Base-by-base conservation (phyloP, 2,888 invertebrate genomes). In the Nipponacmea schrenckii region DNA sequence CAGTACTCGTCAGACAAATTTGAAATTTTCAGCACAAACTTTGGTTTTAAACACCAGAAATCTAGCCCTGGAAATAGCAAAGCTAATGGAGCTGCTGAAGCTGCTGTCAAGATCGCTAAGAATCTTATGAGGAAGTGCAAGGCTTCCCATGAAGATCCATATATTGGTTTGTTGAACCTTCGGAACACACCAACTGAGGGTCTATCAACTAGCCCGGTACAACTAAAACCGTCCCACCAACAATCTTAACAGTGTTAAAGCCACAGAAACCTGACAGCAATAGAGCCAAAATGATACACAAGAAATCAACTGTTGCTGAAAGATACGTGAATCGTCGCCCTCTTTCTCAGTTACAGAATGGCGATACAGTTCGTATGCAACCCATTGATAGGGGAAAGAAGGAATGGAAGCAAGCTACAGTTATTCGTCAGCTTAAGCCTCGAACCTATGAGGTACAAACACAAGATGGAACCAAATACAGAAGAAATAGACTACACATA, bases 1-100 rank as follows among this genome's bases (percentile, higher is more conserved):
- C 73, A 73, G 44, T 69, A 63, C 67, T 69, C 2, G 26, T 72
- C 70, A 24, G 50, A 66, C 12, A 45, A 69, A 0, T 74, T 72
- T 24, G 56, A 8, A 20, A n/a, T 20, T 3, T 73, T 73, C 64
- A 31, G 24, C 15, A 44, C n/a, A n/a, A 50, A 12, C 7, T 70
- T 48, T 27, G 67, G 63, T 7, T 68, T 74, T 31, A 17, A 45
- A 1, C 70, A 73, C 20, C 7, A 26, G 2, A 70, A 27, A 8
- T 44, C 14, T 31, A 45, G 56, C n/a, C 74, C 74, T 65, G 67
- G 68, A 5, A 20, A 72, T 62, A 44, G 24, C 62, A 20, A 64
- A 64, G 31, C 66, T n/a, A 69, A 72, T 26, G 69, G 69, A 1
- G 68, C 68, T 0, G 66, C 62, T 4, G 69, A 69, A 62, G 65